These are phyloP conservation scores for Calameuta idolon DNA, from an alignment of 2,888 invertebrate species.

Conservation along the genomic window DNA sequence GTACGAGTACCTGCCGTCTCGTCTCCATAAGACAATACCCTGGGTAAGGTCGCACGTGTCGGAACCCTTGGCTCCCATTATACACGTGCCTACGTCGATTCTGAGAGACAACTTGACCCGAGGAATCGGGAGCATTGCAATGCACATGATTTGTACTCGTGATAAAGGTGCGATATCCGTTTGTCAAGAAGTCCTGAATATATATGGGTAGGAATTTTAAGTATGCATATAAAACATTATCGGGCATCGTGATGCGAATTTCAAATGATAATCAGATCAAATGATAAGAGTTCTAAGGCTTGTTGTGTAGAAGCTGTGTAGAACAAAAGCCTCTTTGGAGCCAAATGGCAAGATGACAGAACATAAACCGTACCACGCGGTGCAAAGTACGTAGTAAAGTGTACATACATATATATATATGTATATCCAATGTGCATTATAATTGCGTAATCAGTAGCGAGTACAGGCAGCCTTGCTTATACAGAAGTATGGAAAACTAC, in stretches of 20 bases:
- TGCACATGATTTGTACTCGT: neutral
- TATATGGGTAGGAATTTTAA: too few species aligned
- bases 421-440: conserved; percentile 19
- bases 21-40: neutral
- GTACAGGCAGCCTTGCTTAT: conserved; percentile 11
- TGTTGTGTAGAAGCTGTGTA: neutral
- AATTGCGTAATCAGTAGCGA: conserved; percentile 28
- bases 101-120: neutral
- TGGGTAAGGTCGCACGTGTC: neutral
- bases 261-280: neutral
- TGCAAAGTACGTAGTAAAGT: conserved; percentile 22
- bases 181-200: neutral
- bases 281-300: neutral
- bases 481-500: conserved; percentile 6
- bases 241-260: neutral
- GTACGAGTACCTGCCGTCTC: neutral
- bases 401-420: neutral
- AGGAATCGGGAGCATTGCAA: neutral
- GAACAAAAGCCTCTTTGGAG: neutral
- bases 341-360: neutral
- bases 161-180: neutral
- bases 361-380: conserved; percentile 28
- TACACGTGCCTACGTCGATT: neutral
- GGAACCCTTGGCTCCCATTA: neutral
- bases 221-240: neutral